Conservation (phyloP, 2,888 invertebrate species). For the Sarcophaga subvicina region DNA sequence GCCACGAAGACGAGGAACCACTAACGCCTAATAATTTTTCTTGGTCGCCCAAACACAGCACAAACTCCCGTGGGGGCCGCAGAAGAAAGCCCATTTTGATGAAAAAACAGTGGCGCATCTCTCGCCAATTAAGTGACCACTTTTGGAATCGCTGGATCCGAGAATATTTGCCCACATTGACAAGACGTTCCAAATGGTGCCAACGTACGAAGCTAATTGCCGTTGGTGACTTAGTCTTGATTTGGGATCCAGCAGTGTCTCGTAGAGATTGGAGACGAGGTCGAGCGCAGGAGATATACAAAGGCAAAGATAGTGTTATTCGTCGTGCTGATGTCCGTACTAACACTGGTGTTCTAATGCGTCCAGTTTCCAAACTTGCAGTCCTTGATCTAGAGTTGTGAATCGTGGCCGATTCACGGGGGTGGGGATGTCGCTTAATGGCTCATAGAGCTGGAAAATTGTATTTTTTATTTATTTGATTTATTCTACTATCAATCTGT, state of each 20-base stretch:
- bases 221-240: constrained; percentile 53
- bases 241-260: too few species aligned
- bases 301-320: constrained; percentile 48
- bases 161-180: too few species aligned
- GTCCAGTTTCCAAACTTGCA: constrained; percentile 71
- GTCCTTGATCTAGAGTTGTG: constrained; percentile 80
- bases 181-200: constrained; percentile 54
- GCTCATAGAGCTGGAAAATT: too few species aligned
- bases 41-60: constrained; percentile 16
- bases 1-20: constrained; percentile 29
- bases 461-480: too few species aligned
- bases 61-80: constrained; percentile 20
- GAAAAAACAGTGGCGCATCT: too few species aligned
- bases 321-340: constrained; percentile 62
- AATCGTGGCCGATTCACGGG: constrained; percentile 19
- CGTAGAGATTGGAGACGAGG: constrained; percentile 61
- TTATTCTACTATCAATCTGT: too few species aligned
- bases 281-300: constrained; percentile 43
- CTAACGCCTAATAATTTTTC: constrained; percentile 45
- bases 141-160: too few species aligned
- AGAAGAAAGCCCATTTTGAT: too few species aligned
- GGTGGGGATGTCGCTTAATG: too few species aligned
- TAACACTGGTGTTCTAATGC: constrained; percentile 52
- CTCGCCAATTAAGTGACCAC: too few species aligned
- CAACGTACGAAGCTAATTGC: constrained; percentile 37